A percentile compares a stretch with the other conserved stretches of the same genome.
Evolutionary conservation across 2,797 vertebrate genomes (phyloP).

Genomic region (Enteromius viviparus): DNA sequence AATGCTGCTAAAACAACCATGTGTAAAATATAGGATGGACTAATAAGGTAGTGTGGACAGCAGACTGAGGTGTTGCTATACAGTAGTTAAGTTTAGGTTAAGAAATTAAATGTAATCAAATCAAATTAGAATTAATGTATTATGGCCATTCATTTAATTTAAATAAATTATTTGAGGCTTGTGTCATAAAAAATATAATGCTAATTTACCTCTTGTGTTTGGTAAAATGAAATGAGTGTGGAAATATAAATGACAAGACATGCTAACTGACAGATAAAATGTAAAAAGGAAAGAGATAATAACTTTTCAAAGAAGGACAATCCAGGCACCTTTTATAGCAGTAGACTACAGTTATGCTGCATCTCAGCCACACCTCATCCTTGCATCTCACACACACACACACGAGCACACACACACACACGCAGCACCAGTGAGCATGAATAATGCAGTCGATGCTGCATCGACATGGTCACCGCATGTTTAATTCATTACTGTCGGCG

Average conservation of each 20-base stretch:
- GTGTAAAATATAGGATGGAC: constrained; percentile 20
- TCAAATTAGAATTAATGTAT: not conserved
- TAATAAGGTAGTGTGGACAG: not conserved
- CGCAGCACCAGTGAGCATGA: constrained; percentile 58
- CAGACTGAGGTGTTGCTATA: constrained; percentile 8
- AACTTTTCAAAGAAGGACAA: not conserved
- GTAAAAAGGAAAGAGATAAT: not conserved
- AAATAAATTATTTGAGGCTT: not conserved
- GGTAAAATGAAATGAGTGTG: not conserved
- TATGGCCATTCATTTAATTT: not conserved
- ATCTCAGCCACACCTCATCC: constrained; percentile 51
- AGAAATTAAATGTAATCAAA: not conserved
- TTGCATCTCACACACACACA: constrained; percentile 34
- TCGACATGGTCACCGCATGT: constrained; percentile 74
- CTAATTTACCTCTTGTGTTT: not conserved
- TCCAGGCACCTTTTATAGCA: not conserved
- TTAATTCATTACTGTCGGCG: constrained; percentile 73
- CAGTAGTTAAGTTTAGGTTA: not conserved
- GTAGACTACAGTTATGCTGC: not conserved
- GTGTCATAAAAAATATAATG: not conserved
- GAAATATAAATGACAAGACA: not conserved
- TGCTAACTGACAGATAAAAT: not conserved
- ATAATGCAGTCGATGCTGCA: constrained; percentile 65
- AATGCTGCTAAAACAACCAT: not conserved
- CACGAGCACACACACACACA: constrained; percentile 26